phyloP scores from a whole-genome alignment of 2,113 vertebrate species.

The Podarcis muralis region DNA sequence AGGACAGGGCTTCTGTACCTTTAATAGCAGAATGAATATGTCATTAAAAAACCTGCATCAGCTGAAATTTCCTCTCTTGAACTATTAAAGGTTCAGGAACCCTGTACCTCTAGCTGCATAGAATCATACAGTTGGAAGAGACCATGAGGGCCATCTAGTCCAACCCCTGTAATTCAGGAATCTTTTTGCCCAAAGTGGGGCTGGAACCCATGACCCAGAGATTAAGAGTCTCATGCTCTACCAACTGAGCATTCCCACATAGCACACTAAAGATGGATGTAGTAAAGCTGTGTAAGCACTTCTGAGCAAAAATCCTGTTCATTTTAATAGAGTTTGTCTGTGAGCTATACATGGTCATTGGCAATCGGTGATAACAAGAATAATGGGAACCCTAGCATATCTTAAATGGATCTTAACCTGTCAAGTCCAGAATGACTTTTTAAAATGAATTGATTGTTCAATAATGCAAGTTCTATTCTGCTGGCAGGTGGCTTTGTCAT shows the following conservation, averaged over 20 bases:
- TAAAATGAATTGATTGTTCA: constrained; percentile 9
- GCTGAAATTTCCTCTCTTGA: not conserved
- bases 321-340: not conserved
- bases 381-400: not conserved
- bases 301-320: not conserved
- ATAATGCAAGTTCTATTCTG: not conserved
- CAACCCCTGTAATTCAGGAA: not conserved
- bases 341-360: not conserved
- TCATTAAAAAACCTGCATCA: not conserved
- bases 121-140: not conserved
- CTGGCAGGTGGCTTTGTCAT: constrained; percentile 18
- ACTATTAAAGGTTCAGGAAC: not conserved
- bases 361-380: not conserved
- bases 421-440: not conserved
- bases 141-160: too few relatives aligned
- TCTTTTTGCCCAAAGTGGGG: too few relatives aligned
- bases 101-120: not conserved
- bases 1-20: too few relatives aligned
- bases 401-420: not conserved
- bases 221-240: too few relatives aligned
- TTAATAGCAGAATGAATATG: not conserved
- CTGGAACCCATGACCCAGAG: too few relatives aligned
- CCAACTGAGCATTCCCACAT: too few relatives aligned
- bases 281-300: accelerated
- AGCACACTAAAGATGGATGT: accelerated